Percentiles rank a stretch among this genome's conserved stretches.
phyloP scores from a whole-genome alignment of 2,113 vertebrate species.

The Syrmaticus mikado region DNA sequence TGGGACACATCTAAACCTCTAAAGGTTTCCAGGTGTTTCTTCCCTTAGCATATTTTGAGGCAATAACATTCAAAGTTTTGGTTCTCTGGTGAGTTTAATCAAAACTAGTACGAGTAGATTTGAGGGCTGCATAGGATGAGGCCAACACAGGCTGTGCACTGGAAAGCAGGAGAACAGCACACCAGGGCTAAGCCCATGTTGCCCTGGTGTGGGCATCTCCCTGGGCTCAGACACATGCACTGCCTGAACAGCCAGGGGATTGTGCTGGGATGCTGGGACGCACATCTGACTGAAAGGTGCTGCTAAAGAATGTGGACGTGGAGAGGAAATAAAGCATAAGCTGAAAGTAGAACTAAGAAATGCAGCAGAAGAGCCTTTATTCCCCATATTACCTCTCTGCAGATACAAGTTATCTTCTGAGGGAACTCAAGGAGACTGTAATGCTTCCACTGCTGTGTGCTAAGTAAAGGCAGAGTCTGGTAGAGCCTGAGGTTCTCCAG shows the following conservation, averaged over 20 bases:
- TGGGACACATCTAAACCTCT: neutral
- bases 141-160: accelerated
- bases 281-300: neutral
- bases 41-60: neutral
- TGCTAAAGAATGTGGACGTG: neutral
- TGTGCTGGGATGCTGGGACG: neutral
- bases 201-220: neutral
- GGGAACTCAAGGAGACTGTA: neutral
- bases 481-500: neutral
- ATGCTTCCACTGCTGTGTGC: neutral
- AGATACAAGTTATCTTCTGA: neutral
- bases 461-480: neutral
- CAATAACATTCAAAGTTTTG: constrained; percentile 17
- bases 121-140: neutral
- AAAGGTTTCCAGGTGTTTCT: constrained; percentile 25
- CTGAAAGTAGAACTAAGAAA: neutral
- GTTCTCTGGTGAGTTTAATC: neutral
- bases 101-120: neutral
- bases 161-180: neutral
- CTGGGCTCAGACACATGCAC: accelerated
- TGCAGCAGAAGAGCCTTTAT: neutral
- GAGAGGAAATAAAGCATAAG: neutral
- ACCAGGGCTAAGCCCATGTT: neutral
- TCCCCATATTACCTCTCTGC: neutral
- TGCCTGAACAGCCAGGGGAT: neutral